Evolutionary conservation across 2,888 invertebrate genomes (phyloP), one percentile per base, ranked within the genome.

Genomic region (Cataglyphis altisquamis): DNA sequence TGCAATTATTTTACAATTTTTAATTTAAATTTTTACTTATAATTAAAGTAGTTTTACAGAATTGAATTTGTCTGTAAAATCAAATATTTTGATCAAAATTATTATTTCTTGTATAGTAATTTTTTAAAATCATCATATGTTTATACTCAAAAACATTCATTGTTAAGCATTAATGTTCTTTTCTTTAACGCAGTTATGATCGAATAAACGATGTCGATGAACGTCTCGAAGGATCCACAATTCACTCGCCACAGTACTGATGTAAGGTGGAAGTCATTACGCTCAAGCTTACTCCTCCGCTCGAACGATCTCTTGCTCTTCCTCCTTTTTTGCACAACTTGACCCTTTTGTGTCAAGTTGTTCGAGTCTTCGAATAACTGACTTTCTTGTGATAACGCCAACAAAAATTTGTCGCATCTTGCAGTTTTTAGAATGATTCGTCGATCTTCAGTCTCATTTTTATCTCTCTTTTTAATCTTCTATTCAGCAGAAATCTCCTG

Each of bases 211-310:
- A 55, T 6, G 39, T 15, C 15, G 39, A 67, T 55, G 25, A 39
- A 45, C 32, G 48, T 64, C 64, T 48, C 74, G 36, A 85, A 67
- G 89, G 87, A 86, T 82, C 75, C 83, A 83, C 82, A 87, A 84
- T 88, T 89, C 82, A 67, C 84, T 87, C 84, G 86, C 77, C 85
- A 87, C 88, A 85, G 84, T 80, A 88, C 78, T 87, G 86, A 82
- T 84, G 85, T 84, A 89, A 89, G 87, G 88, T 90, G 84, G 91
- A 92, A 91, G 92, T 91, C 91, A 90, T 92, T 92, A 91, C 91
- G 90, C 91, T 88, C 92, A 82, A 86, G 86, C 84, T 88, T 87
- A 86, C 86, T 86, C 84, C 73, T 83, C 87, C 87, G 89, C 88
- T 88, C 87, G 87, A 87, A 83, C 84, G 83, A 70, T 57, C 52